These are phyloP conservation scores for Epinotia demarniana DNA, from an alignment of 2,888 invertebrate species.

Conservation along the genomic window DNA sequence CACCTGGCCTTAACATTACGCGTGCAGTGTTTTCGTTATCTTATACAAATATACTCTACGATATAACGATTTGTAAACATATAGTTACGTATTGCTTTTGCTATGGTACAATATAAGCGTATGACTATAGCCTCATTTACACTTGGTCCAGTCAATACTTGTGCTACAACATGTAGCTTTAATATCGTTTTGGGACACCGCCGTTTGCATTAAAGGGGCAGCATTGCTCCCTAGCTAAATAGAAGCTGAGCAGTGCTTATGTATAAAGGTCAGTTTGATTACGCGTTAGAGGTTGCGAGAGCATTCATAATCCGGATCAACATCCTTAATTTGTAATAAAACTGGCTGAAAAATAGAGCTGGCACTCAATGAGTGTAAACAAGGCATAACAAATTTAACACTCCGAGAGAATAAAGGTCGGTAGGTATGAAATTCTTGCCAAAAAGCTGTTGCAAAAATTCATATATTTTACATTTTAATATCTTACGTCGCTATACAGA, in stretches of 20 bases:
- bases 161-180: too few species aligned
- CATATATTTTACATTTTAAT: background rate
- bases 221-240: too few species aligned
- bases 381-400: constrained; percentile 1
- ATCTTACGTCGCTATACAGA: background rate
- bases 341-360: too few species aligned
- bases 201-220: too few species aligned
- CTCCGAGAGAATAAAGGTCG: background rate
- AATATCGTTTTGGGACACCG: too few species aligned
- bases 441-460: background rate
- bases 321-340: background rate
- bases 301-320: background rate
- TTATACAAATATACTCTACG: constrained; percentile 18
- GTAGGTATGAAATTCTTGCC: background rate
- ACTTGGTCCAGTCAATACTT: background rate
- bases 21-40: constrained; percentile 9
- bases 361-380: background rate
- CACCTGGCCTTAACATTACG: constrained; percentile 2
- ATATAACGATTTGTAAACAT: constrained; percentile 13
- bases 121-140: constrained; percentile 6
- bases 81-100: constrained; percentile 27
- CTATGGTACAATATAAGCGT: background rate
- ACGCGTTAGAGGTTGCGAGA: too few species aligned
- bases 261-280: too few species aligned
- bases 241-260: background rate